phyloP scores from a whole-genome alignment of 2,113 vertebrate genomes.

The Perca schrenkii region DNA sequence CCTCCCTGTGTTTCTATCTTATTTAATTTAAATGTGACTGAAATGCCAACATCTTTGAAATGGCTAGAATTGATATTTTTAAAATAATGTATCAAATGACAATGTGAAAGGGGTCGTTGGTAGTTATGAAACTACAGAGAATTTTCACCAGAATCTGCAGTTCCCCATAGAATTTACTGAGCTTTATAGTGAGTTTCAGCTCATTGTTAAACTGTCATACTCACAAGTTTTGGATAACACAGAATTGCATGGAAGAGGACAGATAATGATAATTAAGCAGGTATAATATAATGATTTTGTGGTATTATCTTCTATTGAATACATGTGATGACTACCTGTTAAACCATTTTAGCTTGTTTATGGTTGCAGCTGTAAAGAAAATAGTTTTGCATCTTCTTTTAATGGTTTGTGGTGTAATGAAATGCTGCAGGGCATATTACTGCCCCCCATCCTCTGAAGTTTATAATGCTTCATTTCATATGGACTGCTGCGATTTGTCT shows the following conservation, averaged over 20 bases:
- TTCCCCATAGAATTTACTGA: too few species aligned
- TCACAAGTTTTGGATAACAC: too few species aligned
- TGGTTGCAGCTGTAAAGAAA: neutral
- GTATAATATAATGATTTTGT: neutral
- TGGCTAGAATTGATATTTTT: neutral
- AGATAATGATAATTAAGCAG: neutral
- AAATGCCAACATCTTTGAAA: neutral
- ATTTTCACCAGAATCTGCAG: too few species aligned
- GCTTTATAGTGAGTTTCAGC: too few species aligned
- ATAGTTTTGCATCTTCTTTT: neutral
- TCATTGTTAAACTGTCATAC: too few species aligned
- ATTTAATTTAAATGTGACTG: neutral
- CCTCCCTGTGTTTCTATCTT: neutral
- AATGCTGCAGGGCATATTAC: neutral
- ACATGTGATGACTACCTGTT: neutral
- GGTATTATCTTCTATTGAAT: neutral
- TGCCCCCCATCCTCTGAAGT: neutral
- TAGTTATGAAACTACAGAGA: too few species aligned
- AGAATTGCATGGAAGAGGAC: neutral
- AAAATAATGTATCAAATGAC: too few species aligned
- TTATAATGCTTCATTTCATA: neutral
- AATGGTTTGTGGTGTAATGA: neutral
- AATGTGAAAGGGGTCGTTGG: too few species aligned
- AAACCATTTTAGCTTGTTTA: neutral
- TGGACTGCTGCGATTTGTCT: neutral